phyloP scores from a whole-genome alignment of 2,888 invertebrate species.

The Sipha maydis region DNA sequence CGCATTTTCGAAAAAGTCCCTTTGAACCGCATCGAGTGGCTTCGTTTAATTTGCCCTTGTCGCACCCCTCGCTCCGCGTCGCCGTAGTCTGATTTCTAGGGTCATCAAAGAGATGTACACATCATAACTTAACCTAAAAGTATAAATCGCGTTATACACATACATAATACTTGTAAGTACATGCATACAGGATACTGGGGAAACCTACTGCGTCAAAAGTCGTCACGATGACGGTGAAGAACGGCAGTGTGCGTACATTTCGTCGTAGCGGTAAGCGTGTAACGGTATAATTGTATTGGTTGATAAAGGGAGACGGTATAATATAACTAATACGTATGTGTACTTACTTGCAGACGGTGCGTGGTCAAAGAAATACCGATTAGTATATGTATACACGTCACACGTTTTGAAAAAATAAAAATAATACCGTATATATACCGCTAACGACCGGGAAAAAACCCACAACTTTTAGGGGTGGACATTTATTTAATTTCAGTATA shows the following conservation, averaged over 20 bases:
- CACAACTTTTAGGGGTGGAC: conserved; percentile 59
- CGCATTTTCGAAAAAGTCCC: conserved; percentile 35
- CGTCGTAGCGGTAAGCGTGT: background rate
- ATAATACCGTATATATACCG: conserved; percentile 18
- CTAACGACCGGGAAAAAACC: conserved; percentile 55
- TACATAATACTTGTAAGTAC: background rate
- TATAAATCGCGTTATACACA: background rate
- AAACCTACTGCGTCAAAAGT: no score
- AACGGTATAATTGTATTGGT: background rate
- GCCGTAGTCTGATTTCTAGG: conserved; percentile 5
- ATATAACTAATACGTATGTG: background rate
- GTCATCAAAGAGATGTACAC: conserved; percentile 5
- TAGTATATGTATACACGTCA: conserved; percentile 8
- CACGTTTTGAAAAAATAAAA: conserved; percentile 36
- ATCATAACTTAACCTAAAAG: background rate
- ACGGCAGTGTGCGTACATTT: background rate
- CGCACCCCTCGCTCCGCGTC: background rate
- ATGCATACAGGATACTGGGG: no score
- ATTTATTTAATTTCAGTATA: conserved; percentile 61
- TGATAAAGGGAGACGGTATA: background rate
- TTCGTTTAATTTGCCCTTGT: conserved; percentile 57
- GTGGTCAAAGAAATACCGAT: conserved; percentile 40
- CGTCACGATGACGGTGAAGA: no score
- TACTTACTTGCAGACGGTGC: background rate
- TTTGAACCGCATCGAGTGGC: conserved; percentile 53